Base-by-base conservation (phyloP, 1,140 invertebrate genomes). In the Trichonephila clavipes region DNA sequence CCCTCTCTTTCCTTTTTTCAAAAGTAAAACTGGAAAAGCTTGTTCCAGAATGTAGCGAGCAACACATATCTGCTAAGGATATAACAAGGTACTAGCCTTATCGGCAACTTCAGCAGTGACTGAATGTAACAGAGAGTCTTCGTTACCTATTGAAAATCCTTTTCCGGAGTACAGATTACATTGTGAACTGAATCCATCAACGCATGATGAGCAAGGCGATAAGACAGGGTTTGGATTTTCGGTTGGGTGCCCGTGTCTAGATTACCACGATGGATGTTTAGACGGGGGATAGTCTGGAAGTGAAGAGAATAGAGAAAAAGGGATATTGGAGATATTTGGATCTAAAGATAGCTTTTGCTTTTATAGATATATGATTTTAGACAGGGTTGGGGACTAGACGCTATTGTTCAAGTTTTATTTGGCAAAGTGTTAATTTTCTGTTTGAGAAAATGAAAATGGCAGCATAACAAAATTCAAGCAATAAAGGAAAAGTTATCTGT, bases 261-360 rank as follows among this genome's bases (percentile, higher is more conserved):
- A 91, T 91, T 91, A 91, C 77, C 24, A 91, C 89, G 72, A 91
- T 91, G 77, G 59, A 91, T 91, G 89, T 83, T 82, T 66, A 24
- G 69, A 14, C 24, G 24, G 28, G 28, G 64, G 24, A 34, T 77
- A 34, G 16, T 34, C 69, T 77, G 69, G 28, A 77, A 77, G 28
- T 77, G 69, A 83, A 59, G 89, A 34, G 59, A 16, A 61, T 51
- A 77, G 58, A 44, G 51, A 91, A 28, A 83, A 10, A 5, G 58
- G 58, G 72, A 64, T 91, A 81, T 51, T 59, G 40, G 88, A 34
- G 44, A 24, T 24, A 61, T n/a, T 90, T 14, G 24, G 21, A 90
- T 90, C 59, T 82, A 64, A 81, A 81, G 66, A 81, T 66, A 59
- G 21, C 12, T 2, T 8, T 88, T 88, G 64, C 64, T 88, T 51